A percentile compares a stretch with the other conserved stretches of the same genome.
Evolutionary conservation across 2,113 vertebrate genomes (phyloP).

Genomic region (Rynchops niger): DNA sequence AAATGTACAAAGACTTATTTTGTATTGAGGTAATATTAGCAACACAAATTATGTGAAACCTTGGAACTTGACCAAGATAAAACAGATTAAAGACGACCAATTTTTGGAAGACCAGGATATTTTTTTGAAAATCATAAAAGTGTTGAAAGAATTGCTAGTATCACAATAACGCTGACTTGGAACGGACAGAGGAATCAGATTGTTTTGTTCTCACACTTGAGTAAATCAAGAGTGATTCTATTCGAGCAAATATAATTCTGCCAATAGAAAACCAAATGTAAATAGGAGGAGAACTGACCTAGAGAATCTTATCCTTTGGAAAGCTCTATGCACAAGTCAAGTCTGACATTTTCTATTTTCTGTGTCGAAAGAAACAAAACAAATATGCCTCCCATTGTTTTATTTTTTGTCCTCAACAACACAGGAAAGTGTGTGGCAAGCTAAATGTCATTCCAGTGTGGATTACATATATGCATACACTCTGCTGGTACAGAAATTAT

Average conservation of each 20-base stretch:
- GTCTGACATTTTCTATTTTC: not conserved
- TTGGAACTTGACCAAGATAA: conserved; percentile 13
- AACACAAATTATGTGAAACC: not conserved
- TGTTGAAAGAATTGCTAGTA: not conserved
- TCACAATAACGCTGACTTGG: not conserved
- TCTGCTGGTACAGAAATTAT: not conserved
- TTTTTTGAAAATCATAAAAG: not conserved
- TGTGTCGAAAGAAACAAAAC: not conserved
- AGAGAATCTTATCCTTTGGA: not conserved
- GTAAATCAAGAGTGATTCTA: not conserved
- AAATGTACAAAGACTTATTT: conserved; percentile 11
- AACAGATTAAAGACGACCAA: not conserved
- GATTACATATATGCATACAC: not conserved
- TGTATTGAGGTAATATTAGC: conserved; percentile 36
- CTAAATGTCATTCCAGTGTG: not conserved
- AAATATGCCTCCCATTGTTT: not conserved
- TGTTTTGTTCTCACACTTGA: not conserved
- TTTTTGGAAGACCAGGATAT: not conserved
- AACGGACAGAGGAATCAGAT: not conserved
- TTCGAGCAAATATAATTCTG: not conserved
- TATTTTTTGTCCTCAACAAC: not conserved
- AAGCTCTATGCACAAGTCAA: not conserved
- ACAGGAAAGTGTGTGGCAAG: not conserved
- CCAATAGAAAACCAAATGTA: not conserved
- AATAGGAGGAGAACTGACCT: not conserved